phyloP scores from a whole-genome alignment of 2,113 vertebrate species.

The Nyctereutes procyonoides region DNA sequence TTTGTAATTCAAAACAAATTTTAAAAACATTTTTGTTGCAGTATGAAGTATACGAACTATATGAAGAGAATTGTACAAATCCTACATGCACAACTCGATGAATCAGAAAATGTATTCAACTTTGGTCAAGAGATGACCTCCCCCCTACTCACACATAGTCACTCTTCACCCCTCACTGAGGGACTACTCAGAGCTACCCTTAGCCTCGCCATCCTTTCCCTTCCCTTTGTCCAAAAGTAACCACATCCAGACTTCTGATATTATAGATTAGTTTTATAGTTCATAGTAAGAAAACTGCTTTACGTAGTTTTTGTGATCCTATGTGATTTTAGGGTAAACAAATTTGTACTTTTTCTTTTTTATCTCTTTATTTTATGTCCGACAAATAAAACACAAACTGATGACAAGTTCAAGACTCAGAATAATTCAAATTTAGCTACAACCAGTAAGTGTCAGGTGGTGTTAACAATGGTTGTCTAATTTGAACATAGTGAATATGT shows the following conservation, averaged over 20 bases:
- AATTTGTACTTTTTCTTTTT: background rate
- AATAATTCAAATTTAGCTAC: constrained; percentile 49
- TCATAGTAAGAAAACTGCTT: background rate
- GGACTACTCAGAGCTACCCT: background rate
- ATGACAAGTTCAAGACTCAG: background rate
- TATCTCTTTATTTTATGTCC: background rate
- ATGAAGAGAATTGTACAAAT: background rate
- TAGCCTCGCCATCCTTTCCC: background rate
- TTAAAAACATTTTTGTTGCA: background rate
- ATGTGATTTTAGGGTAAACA: background rate
- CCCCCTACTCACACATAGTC: background rate
- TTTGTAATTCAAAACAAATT: background rate
- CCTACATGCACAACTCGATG: background rate
- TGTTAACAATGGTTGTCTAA: constrained; percentile 1
- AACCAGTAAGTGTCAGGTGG: background rate
- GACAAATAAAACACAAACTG: background rate
- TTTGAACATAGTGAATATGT: background rate
- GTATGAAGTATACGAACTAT: background rate
- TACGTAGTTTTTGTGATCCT: background rate
- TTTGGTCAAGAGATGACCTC: background rate
- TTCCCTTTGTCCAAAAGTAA: background rate
- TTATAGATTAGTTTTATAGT: background rate
- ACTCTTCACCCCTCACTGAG: background rate
- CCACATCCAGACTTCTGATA: background rate
- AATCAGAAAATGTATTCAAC: background rate